Base-by-base conservation (phyloP, 92 coral and sea anemone species). In the Porites rus region DNA sequence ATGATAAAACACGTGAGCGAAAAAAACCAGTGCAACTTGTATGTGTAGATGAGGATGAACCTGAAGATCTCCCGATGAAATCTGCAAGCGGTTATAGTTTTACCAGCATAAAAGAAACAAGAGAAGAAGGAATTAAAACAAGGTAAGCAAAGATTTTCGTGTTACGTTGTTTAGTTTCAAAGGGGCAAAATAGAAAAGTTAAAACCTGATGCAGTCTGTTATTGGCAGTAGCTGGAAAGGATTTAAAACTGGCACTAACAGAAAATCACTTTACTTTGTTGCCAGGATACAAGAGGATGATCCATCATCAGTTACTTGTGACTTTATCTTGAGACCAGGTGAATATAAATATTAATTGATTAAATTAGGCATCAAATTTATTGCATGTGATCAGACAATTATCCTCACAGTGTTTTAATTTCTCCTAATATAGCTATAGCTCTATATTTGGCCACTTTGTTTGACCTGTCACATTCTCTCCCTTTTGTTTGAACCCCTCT, bases 241-340 rank as follows among this genome's bases (percentile, higher is more conserved):
- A 38, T 38, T 38, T 38, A 38, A 3, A 3, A 38, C 16, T 28
- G 7, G 17, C 31, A 3, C 10, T 70, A 70, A 25, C 19, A 22
- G 4, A 75, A 1, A 52, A 38, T 38, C 46, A 38, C 46, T 9
- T 25, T 20, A 18, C 11, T 11, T 56, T 69, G 22, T 70, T 69
- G 68, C 7, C 31, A 81, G 86, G 59, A 28, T 58, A 56, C 67
- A 58, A 18, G 77, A 81, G 43, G 78, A 58, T 50, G 77, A 25
- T 43, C 10, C 46, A 3, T 38, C 46, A 38, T 58, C 60, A 38
- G 68, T 64, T 68, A 58, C 77, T 59, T 96, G 98, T 21, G 95
- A 91, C 54, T 94, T 86, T 84, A 89, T 91, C 65, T 85, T 96
- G 0, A 94, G 86, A 83, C 92, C 98, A 90, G 98, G 98, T 96